These are phyloP conservation scores for Probaryconus sp. DNA, from an alignment of 1,140 invertebrate genomes.

Conservation along the genomic window DNA sequence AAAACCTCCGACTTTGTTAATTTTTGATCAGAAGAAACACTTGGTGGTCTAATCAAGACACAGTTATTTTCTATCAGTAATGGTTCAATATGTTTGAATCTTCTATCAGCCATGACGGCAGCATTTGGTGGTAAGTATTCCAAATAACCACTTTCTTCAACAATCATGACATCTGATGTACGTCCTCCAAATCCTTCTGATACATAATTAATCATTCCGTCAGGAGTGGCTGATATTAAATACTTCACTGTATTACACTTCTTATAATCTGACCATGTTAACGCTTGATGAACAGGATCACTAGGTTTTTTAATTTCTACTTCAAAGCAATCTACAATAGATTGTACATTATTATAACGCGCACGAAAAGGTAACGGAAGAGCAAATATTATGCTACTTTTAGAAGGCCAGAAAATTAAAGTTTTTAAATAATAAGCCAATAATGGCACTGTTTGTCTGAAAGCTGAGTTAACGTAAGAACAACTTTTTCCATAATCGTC, in stretches of 20 bases:
- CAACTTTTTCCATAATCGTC: too few relatives aligned
- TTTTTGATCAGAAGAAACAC: slow-evolving; percentile 31
- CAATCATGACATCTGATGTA: slow-evolving; percentile 64
- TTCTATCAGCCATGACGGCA: slow-evolving; percentile 68
- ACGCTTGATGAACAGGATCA: slow-evolving; percentile 67
- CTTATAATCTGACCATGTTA: slow-evolving; percentile 76
- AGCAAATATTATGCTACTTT: too few relatives aligned
- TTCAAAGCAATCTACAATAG: too few relatives aligned
- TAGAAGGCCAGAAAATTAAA: too few relatives aligned
- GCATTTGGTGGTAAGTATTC: slow-evolving; percentile 44
- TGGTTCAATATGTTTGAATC: slow-evolving; percentile 67
- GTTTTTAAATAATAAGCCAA: too few relatives aligned
- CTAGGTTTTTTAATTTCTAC: slow-evolving; percentile 71
- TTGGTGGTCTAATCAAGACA: slow-evolving; percentile 42
- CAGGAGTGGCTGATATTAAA: slow-evolving; percentile 73
- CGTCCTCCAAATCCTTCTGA: slow-evolving; percentile 72
- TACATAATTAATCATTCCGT: slow-evolving; percentile 74
- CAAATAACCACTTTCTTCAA: slow-evolving; percentile 69
- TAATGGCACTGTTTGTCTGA: too few relatives aligned
- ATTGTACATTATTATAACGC: too few relatives aligned
- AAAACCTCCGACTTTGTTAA: slow-evolving; percentile 55
- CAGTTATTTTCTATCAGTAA: slow-evolving; percentile 41
- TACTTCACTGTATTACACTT: slow-evolving; percentile 76
- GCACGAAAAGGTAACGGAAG: too few relatives aligned
- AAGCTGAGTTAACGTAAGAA: too few relatives aligned